phyloP scores from a whole-genome alignment of 2,797 vertebrate species.

The Danionella dracula region DNA sequence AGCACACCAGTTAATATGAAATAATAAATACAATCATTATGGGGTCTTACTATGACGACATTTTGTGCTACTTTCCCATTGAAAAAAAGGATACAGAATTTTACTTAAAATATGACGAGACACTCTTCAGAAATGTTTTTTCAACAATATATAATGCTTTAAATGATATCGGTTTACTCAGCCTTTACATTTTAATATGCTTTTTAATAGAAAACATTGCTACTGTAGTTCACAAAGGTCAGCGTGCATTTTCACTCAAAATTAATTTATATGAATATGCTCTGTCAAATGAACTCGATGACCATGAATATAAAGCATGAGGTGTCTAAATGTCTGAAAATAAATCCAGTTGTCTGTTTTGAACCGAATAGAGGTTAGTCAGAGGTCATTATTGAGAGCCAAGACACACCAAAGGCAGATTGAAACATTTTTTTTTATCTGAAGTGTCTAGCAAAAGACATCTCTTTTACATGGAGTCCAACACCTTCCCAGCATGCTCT shows the following conservation, averaged over 20 bases:
- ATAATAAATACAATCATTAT: no score
- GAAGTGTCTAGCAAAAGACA: background rate
- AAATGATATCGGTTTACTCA: no score
- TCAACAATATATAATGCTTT: no score
- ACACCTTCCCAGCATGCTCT: conserved; percentile 21
- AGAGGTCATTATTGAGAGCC: background rate
- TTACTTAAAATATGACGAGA: no score
- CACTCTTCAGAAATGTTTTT: no score
- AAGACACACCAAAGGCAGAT: background rate
- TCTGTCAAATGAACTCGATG: background rate
- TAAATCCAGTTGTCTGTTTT: background rate
- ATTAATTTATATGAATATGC: background rate
- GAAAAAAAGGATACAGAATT: no score
- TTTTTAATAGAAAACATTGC: background rate
- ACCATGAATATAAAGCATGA: background rate
- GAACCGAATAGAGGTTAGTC: background rate
- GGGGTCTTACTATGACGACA: no score
- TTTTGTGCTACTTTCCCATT: no score
- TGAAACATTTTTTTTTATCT: background rate
- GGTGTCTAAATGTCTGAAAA: background rate
- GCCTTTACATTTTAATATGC: background rate
- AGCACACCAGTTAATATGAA: no score
- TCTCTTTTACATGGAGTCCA: conserved; percentile 41
- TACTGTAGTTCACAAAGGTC: background rate
- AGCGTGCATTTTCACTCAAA: background rate